These are phyloP conservation scores for Dissostichus mawsoni DNA, from an alignment of 2,113 vertebrate genomes.

Conservation along the genomic window DNA sequence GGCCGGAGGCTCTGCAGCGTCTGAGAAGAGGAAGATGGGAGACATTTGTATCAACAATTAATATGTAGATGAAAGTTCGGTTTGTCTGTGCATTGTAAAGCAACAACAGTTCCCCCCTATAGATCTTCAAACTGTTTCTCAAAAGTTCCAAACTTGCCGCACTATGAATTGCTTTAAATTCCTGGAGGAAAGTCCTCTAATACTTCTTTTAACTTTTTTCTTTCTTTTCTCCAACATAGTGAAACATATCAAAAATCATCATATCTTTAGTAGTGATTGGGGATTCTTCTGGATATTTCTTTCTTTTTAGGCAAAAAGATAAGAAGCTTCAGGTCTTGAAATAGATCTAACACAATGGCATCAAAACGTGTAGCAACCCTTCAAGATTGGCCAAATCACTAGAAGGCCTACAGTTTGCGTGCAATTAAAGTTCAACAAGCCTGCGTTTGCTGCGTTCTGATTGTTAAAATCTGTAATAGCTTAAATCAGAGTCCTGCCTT, in stretches of 20 bases:
- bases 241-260: not conserved
- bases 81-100: not conserved
- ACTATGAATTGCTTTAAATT: not conserved
- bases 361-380: too few relatives aligned
- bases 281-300: too few relatives aligned
- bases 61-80: not conserved
- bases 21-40: constrained; percentile 25
- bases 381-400: too few relatives aligned
- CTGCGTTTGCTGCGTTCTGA: too few relatives aligned
- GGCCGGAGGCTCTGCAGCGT: constrained; percentile 69
- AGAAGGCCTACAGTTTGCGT: too few relatives aligned
- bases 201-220: not conserved
- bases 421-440: too few relatives aligned
- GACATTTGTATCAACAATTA: not conserved
- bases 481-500: too few relatives aligned
- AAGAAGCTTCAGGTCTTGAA: too few relatives aligned
- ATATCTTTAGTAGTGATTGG: too few relatives aligned
- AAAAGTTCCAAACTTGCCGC: not conserved
- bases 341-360: too few relatives aligned
- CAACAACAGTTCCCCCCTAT: not conserved
- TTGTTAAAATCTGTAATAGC: too few relatives aligned
- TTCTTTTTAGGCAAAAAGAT: too few relatives aligned
- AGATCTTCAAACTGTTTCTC: not conserved
- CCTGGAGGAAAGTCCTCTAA: not conserved
- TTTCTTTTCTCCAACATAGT: not conserved